A percentile compares a stretch with the other conserved stretches of the same genome.
Evolutionary conservation across 2,113 vertebrate species (phyloP).

Genomic region (Cyprinodon brontotheroides): DNA sequence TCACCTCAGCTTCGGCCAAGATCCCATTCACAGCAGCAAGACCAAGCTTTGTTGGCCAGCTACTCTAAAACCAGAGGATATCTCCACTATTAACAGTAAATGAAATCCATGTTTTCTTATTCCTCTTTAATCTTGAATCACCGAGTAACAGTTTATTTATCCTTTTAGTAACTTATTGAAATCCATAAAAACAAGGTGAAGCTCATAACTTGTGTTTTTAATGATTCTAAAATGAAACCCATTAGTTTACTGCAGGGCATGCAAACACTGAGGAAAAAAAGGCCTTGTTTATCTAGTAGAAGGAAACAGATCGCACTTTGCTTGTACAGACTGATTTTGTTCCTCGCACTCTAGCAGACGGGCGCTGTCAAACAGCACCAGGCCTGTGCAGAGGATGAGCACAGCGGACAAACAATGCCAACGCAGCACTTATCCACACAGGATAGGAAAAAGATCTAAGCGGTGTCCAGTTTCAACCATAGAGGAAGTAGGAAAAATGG

Average conservation of each 20-base stretch:
- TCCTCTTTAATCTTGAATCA: neutral
- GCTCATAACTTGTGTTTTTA: neutral
- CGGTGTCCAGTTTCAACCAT: slow-evolving; percentile 62
- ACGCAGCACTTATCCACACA: slow-evolving; percentile 57
- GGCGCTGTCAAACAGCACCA: slow-evolving; percentile 10
- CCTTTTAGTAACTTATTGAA: neutral
- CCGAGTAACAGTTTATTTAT: neutral
- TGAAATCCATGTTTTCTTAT: neutral
- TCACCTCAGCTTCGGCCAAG: slow-evolving; percentile 8
- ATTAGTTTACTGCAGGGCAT: neutral
- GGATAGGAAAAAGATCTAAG: slow-evolving; percentile 71
- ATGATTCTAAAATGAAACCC: neutral
- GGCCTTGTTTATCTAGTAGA: neutral
- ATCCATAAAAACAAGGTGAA: neutral
- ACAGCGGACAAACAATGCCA: slow-evolving; percentile 58
- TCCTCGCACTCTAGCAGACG: slow-evolving; percentile 37
- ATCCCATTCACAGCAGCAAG: slow-evolving; percentile 14
- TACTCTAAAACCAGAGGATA: neutral
- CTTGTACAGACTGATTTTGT: neutral
- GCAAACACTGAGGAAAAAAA: neutral
- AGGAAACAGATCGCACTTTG: slow-evolving; percentile 1
- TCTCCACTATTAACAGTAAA: neutral
- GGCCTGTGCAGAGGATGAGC: slow-evolving; percentile 51
- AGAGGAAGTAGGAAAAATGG: slow-evolving; percentile 36
- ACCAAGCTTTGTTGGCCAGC: neutral